Evolutionary conservation across 2,888 invertebrate species (phyloP), one percentile per base, ranked within the genome.

Genomic region (Apotomis betuletana): DNA sequence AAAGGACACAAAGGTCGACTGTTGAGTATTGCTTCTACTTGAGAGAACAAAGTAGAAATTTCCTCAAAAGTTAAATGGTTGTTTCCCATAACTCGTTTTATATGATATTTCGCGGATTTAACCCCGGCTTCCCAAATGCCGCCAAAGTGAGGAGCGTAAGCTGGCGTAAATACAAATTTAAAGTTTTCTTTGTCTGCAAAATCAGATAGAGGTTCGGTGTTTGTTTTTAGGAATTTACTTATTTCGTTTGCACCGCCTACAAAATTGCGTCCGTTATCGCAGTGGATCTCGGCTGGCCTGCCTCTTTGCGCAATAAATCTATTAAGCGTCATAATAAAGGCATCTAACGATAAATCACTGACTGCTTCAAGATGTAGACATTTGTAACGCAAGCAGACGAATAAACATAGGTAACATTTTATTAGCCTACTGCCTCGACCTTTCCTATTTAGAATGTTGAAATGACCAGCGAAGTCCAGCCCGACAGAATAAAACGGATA

Each of bases 251-350:
- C 74, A 2, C 78, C 77, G 0, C 76, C 80, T 2, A 80, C 78
- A 69, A 81, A 81, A 60, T 78, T 81, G 0, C 76, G 74, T 0
- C 81, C 83, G 68, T 81, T 81, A 51, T 83, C 82, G 15, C 72
- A 77, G 67, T 76, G 81, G 15, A 84, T 76, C 57, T 80, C 80
- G 12, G 44, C 10, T 12, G 83, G 82, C 58, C 75, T 76, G 0
- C 83, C 81, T 73, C 52, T 27, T 27, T 2, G 27, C 27, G 27
- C 27, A 27, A 27, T 27, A 27, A 27, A 27, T 27, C 27, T 27
- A 27, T 27, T 27, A 27, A 27, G 27, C 27, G 27, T 27, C 27
- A 27, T 27, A 27, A 27, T 27, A 27, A 80, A 81, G 0, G 76
- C 76, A 8, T 82, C 75, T 27, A 76, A 80, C 0, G 78, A 67